A percentile compares a stretch with the other conserved stretches of the same genome.
phyloP scores from a whole-genome alignment of 2,888 invertebrate species.

The Agonum fuliginosum region DNA sequence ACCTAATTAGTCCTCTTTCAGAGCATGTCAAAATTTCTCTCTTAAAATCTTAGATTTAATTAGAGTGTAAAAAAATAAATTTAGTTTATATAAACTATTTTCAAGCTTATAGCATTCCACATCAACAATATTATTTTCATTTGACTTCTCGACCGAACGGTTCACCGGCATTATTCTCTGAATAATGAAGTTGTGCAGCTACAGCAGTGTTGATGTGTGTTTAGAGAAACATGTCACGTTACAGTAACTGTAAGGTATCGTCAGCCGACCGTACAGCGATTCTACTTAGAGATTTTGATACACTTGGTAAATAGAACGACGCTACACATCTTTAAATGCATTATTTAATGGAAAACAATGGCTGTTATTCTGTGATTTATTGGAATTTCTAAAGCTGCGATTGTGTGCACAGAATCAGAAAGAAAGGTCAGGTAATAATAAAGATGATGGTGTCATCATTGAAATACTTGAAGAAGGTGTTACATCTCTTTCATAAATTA shows the following conservation, averaged over 20 bases:
- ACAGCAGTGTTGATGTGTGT: background rate
- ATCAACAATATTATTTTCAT: background rate
- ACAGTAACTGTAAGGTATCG: conserved; percentile 50
- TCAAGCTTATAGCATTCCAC: background rate
- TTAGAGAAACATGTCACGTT: conserved; percentile 50
- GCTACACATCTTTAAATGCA: conserved; percentile 1
- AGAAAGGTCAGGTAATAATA: no score
- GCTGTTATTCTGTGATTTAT: background rate
- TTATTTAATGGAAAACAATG: background rate
- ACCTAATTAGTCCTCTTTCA: conserved; percentile 24
- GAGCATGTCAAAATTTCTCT: conserved; percentile 36
- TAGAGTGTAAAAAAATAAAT: background rate
- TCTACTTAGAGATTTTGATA: conserved; percentile 44
- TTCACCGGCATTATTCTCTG: conserved; percentile 10
- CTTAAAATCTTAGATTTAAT: conserved; percentile 11
- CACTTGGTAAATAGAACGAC: conserved; percentile 50
- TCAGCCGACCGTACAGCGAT: conserved; percentile 27
- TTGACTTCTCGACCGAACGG: background rate
- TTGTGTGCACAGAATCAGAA: no score
- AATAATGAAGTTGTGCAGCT: conserved; percentile 2
- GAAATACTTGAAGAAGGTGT: no score
- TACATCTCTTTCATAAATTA: no score
- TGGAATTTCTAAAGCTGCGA: conserved; percentile 5
- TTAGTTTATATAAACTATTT: background rate
- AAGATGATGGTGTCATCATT: no score